Evolutionary conservation across 2,113 vertebrate species (phyloP).

Genomic region (Carassius gibelio): DNA sequence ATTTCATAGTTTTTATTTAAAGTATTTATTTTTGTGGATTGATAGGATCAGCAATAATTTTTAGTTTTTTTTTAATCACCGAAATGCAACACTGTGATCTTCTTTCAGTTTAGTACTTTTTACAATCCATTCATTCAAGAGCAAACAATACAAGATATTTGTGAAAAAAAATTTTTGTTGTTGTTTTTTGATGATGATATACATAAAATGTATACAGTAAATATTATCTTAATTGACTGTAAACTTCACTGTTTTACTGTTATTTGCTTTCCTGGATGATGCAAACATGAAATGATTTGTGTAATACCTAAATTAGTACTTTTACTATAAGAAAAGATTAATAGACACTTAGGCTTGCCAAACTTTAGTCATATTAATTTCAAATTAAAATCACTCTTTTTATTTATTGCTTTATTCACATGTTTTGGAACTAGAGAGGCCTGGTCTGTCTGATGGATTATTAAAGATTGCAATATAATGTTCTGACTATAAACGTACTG

Average conservation of each 20-base stretch:
- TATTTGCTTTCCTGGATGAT: too few species aligned
- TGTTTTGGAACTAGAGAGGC: neutral
- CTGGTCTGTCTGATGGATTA: constrained; percentile 21
- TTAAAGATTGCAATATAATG: constrained; percentile 40
- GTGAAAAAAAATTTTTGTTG: too few species aligned
- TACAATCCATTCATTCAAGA: too few species aligned
- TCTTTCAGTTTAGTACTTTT: too few species aligned
- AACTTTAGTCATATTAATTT: neutral
- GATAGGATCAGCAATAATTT: too few species aligned
- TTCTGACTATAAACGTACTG: constrained; percentile 48
- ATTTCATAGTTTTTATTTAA: too few species aligned
- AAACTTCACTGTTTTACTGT: neutral
- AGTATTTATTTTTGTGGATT: too few species aligned
- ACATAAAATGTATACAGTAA: too few species aligned
- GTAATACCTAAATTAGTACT: neutral
- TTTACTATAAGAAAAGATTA: neutral
- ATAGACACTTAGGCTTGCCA: neutral
- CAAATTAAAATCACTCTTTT: neutral
- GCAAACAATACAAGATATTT: too few species aligned
- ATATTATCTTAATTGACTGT: too few species aligned
- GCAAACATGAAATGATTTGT: neutral
- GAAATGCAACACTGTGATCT: too few species aligned
- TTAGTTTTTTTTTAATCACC: neutral
- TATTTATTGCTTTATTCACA: neutral
- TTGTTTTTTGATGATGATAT: too few species aligned